Evolutionary conservation across 1,140 invertebrate genomes (phyloP), one percentile per base, ranked within the genome.

Genomic region (Phortica variegata): DNA sequence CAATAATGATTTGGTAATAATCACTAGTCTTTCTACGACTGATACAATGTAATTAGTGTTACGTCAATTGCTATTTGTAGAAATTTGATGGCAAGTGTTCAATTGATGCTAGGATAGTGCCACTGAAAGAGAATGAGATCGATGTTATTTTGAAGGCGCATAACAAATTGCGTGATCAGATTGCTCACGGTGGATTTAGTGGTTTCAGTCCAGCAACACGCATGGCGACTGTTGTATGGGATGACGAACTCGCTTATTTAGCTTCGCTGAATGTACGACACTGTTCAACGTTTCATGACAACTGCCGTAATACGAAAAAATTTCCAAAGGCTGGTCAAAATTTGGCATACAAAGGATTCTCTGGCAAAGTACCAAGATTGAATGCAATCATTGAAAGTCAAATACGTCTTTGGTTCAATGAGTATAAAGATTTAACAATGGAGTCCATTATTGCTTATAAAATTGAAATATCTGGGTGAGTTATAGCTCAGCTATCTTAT

Each of bases 171-270:
- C 41, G 54, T 12, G 52, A 52, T 39, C 23, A 45, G 32, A 37
- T 52, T 6, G 54, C 54, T 0, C 36, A 18, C 16, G 54, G 54
- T 9, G 9, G 13, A 4, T 38, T 48, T 10, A 17, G 5, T 16
- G 32, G 17, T 9, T 48, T 42, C 21, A 33, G 26, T 9, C 36
- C 49, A 16, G 54, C 54, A 10, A 19, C 31, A 18, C 43, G 45
- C 26, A 56, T 56, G 54, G 45, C 47, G 6, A 54, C 52, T 3
- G 26, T 54, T 21, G 31, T 23, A 9, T 58, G 56, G 56, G 18
- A 48, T 31, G 40, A 44, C 9, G 52, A 58, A 48, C 37, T 58
- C n/a, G 44, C 56, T 1, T 40, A 42, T 19, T 29, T 58, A 6
- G 56, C 56, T 2, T 51, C 47, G 33, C 36, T 47, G 0, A 54